phyloP scores from a whole-genome alignment of 2,797 vertebrate species.

The Sparus aurata region DNA sequence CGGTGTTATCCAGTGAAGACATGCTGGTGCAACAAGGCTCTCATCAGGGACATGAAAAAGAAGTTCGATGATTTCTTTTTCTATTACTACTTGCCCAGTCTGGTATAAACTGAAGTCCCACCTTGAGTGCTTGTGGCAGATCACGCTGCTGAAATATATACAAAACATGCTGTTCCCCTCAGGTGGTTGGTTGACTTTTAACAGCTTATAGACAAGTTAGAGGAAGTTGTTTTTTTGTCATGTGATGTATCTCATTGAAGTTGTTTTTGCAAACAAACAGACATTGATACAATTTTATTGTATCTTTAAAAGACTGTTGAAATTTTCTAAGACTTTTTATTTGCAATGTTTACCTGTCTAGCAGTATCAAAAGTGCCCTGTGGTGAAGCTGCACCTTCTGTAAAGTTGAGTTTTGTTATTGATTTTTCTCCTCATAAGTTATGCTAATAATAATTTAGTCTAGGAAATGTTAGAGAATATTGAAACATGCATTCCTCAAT shows the following conservation, averaged over 20 bases:
- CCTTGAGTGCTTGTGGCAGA: not conserved
- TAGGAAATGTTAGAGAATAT: not conserved
- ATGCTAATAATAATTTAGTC: not conserved
- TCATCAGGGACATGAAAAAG: slow-evolving; percentile 48
- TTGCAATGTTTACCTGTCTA: not conserved
- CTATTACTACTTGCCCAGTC: slow-evolving; percentile 54
- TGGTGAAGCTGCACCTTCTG: not conserved
- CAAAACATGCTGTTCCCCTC: not conserved
- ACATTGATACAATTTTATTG: not conserved
- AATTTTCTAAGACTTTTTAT: not conserved
- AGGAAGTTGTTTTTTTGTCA: not conserved
- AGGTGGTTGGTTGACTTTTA: not conserved
- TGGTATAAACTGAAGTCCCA: not conserved
- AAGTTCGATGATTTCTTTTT: slow-evolving; percentile 68
- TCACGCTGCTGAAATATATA: not conserved
- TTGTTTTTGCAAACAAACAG: not conserved
- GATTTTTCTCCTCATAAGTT: not conserved
- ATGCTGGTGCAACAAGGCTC: slow-evolving; percentile 45
- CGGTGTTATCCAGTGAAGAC: slow-evolving; percentile 54
- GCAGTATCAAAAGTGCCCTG: not conserved
- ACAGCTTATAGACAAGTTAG: not conserved
- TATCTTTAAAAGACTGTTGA: not conserved
- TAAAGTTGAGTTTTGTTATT: not conserved
- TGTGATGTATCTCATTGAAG: not conserved
- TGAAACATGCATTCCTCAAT: not conserved